phyloP scores from a whole-genome alignment of 2,888 invertebrate species.

The Tinea pellionella region DNA sequence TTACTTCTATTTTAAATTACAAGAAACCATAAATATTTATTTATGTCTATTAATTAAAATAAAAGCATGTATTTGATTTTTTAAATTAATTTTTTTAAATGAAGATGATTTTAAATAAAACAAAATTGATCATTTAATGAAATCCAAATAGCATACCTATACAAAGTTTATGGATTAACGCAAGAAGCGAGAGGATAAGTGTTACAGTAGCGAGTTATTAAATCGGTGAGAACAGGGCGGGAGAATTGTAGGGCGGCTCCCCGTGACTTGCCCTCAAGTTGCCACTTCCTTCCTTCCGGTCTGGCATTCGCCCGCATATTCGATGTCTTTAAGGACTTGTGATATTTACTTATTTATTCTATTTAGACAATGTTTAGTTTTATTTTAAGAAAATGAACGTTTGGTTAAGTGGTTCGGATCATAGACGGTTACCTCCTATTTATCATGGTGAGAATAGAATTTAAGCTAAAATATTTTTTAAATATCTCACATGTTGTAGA shows the following conservation, averaged over 20 bases:
- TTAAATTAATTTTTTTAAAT: too few species aligned
- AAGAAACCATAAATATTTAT: too few species aligned
- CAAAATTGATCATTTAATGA: not conserved
- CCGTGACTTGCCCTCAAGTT: slow-evolving; percentile 30
- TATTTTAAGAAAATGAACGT: slow-evolving; percentile 29
- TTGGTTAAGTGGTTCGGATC: slow-evolving; percentile 51
- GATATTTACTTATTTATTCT: slow-evolving; percentile 10
- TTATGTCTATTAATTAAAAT: too few species aligned
- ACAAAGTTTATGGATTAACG: slow-evolving; percentile 8
- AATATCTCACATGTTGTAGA: too few species aligned
- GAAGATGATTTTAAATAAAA: too few species aligned
- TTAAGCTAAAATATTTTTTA: not conserved
- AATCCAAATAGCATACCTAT: not conserved
- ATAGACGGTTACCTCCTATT: slow-evolving; percentile 48
- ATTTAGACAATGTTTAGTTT: not conserved
- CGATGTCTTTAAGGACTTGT: slow-evolving; percentile 22
- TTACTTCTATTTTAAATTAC: too few species aligned
- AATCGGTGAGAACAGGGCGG: slow-evolving; percentile 12
- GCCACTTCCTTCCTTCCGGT: slow-evolving; percentile 37
- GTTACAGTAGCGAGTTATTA: slow-evolving; percentile 1
- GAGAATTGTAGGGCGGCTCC: slow-evolving; percentile 7
- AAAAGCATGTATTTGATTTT: too few species aligned
- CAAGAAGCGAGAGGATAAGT: not conserved
- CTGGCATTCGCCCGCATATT: slow-evolving; percentile 50
- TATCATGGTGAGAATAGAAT: slow-evolving; percentile 37